A percentile compares a stretch with the other conserved stretches of the same genome.
Conservation (phyloP, 2,797 vertebrate genomes). For the Polyboroides typus region DNA sequence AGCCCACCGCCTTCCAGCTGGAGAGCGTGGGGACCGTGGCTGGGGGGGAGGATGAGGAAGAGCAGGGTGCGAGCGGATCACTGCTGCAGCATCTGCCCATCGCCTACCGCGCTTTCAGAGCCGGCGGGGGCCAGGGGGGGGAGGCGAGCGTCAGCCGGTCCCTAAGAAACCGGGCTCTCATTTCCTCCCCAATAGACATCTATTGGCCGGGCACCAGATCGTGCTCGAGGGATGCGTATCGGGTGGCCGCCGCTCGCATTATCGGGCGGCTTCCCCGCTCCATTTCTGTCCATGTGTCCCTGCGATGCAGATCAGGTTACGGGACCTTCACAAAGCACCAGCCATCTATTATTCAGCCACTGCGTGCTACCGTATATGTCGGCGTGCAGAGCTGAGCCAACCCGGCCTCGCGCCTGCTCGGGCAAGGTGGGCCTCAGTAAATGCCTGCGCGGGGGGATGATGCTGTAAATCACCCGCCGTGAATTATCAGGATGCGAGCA, state of each 20-base stretch:
- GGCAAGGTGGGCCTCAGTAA: background rate
- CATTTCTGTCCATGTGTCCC: conserved; percentile 21
- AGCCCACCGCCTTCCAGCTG: background rate
- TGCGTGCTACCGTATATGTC: background rate
- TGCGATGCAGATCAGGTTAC: conserved; percentile 55
- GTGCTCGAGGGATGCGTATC: conserved; percentile 59
- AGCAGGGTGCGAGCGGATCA: background rate
- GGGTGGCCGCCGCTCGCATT: conserved; percentile 52
- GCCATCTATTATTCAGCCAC: conserved; percentile 68
- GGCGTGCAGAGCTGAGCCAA: background rate
- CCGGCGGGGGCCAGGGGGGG: background rate
- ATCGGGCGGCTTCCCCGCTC: conserved; percentile 52
- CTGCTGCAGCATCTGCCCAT: background rate
- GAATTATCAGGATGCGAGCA: background rate
- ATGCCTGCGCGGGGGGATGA: background rate
- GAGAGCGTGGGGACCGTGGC: background rate
- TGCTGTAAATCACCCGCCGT: background rate
- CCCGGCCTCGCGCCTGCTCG: background rate
- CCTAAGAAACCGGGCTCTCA: background rate
- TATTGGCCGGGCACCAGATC: conserved; percentile 55
- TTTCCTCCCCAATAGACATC: conserved; percentile 4
- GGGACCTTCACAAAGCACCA: conserved; percentile 47
- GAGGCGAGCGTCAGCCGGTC: background rate
- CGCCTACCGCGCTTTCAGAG: background rate
- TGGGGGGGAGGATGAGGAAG: too few relatives aligned